Evolutionary conservation across 2,113 vertebrate species (phyloP), one percentile per base, ranked within the genome.

Genomic region (Alosa alosa): DNA sequence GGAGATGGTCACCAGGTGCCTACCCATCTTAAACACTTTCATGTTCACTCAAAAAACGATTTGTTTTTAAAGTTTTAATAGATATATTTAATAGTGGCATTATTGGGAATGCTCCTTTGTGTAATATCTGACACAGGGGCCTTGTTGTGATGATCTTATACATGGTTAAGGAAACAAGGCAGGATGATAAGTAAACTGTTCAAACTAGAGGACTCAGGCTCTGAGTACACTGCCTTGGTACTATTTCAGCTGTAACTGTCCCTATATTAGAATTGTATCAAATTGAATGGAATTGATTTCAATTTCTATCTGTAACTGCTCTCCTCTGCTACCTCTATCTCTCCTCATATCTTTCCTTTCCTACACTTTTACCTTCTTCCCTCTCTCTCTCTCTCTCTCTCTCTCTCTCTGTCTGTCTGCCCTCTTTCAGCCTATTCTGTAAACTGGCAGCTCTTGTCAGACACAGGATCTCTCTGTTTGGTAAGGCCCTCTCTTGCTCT

Each of bases 361-460:
- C 82, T n/a, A 60, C 39, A 85, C 9, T 20, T 82, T 86, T 89
- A 84, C 15, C 8, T 85, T 7, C 87, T 89, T 83, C 15, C 8
- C 84, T 7, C 87, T 83, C 49, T 83, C 47, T 72, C 20, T 20
- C 68, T 49, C 15, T 20, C 68, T 49, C 15, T 84, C 0, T 81
- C 25, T 86, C n/a, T 87, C 11, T 52, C 50, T 52, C 50, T 52
- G 10, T 84, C 45, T 81, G 87, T 86, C 50, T 45, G 13, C 83
- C 55, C 88, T 84, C 50, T 88, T 85, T 83, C 86, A 99, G 98
- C 95, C 95, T 99, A 45, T 99, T 99, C 96, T 99, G 97, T 97
- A 99, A 99, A 96, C 96, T 99, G 93, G 98, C 98, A 93, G 97
- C 97, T 95, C 97, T 99, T 94, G 98, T 99, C 94, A 97, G 98